A percentile compares a stretch with the other conserved stretches of the same genome.
Evolutionary conservation across 2,888 invertebrate species (phyloP).

Genomic region (Bursaphelenchus okinawaensis): DNA sequence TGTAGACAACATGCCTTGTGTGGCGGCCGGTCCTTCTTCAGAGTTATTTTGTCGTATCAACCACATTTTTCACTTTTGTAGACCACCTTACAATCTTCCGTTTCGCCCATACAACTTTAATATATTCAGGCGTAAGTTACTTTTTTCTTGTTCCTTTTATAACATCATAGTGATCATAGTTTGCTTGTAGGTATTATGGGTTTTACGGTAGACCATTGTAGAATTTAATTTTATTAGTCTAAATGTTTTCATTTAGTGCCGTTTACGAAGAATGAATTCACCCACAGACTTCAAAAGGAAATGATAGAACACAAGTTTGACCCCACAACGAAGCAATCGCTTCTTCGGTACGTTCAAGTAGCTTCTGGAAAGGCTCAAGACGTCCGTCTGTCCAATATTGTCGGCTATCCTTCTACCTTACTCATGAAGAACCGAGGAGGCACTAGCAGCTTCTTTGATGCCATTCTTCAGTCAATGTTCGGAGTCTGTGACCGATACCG

Average conservation of each 20-base stretch:
- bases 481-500: slow-evolving; percentile 19
- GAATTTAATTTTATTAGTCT: too few species aligned
- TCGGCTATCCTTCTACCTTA: slow-evolving; percentile 18
- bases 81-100: slow-evolving; percentile 1
- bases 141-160: too few species aligned
- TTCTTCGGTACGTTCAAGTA: background rate
- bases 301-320: background rate
- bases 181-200: too few species aligned
- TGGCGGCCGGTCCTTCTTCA: background rate
- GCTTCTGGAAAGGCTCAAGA: background rate
- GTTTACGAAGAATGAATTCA: background rate
- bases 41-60: background rate
- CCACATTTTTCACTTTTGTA: slow-evolving; percentile 5
- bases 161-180: too few species aligned
- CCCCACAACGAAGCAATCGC: background rate
- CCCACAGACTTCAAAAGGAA: background rate
- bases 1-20: slow-evolving; percentile 22
- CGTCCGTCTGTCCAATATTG: background rate
- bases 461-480: slow-evolving; percentile 24
- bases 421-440: slow-evolving; percentile 18
- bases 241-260: background rate
- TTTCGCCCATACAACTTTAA: slow-evolving; percentile 21
- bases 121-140: slow-evolving; percentile 19
- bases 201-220: background rate
- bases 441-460: slow-evolving; percentile 16